Evolutionary conservation across 1,140 invertebrate species (phyloP).

Genomic region (Rhagoletis zephyria): DNA sequence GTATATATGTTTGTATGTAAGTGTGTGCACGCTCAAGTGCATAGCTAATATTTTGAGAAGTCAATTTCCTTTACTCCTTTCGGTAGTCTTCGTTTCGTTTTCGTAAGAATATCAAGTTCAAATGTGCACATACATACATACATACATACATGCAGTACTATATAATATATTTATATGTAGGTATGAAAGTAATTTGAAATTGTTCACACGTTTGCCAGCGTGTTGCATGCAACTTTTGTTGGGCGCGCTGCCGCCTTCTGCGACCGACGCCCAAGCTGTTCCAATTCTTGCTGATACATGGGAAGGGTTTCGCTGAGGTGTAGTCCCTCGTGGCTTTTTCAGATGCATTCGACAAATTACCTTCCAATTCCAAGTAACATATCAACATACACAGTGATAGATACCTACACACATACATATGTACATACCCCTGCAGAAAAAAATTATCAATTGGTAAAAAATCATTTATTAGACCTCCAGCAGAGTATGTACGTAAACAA

Average conservation of each 20-base stretch:
- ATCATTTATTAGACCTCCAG: too few relatives aligned
- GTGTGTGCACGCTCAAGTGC: not conserved
- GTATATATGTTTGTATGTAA: not conserved
- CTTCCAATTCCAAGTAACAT: slow-evolving; percentile 7
- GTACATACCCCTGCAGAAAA: too few relatives aligned
- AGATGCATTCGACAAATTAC: slow-evolving; percentile 9
- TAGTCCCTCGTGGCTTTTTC: not conserved
- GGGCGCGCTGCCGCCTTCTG: slow-evolving; percentile 26
- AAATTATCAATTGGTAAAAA: too few relatives aligned
- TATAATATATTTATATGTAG: not conserved
- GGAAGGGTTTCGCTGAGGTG: not conserved
- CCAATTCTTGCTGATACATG: not conserved
- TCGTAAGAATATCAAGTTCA: not conserved
- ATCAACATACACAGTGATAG: not conserved
- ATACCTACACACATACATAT: not conserved
- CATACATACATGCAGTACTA: not conserved
- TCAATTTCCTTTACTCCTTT: slow-evolving; percentile 36
- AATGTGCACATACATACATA: not conserved
- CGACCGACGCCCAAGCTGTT: slow-evolving; percentile 19
- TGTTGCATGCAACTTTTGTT: slow-evolving; percentile 44
- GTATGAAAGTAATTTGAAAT: slow-evolving; percentile 39
- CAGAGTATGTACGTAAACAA: too few relatives aligned
- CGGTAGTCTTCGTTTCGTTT: not conserved
- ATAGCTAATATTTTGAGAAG: not conserved
- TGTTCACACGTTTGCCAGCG: slow-evolving; percentile 45